Conservation (phyloP, 92 coral and sea anemone genomes). For the Diadumene lineata region DNA sequence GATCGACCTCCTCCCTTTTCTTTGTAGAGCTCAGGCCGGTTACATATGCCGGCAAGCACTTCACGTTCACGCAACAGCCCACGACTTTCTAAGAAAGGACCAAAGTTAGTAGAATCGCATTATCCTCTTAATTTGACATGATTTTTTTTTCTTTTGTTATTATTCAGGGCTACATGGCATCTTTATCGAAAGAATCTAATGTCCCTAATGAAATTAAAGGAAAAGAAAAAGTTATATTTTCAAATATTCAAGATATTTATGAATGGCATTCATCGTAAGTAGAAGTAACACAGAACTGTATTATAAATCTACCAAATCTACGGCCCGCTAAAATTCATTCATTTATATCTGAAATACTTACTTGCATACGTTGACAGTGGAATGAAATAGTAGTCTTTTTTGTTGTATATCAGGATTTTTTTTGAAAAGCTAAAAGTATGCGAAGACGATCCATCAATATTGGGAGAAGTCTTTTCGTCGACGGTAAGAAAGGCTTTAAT, state of each 20-base stretch:
- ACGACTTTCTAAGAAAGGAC: too few relatives aligned
- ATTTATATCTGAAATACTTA: neutral
- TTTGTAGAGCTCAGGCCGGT: too few relatives aligned
- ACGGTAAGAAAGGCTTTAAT: conserved; percentile 36
- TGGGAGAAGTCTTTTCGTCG: conserved; percentile 63
- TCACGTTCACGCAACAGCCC: too few relatives aligned
- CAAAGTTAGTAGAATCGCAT: neutral
- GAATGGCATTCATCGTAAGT: conserved; percentile 82
- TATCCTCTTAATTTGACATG: neutral
- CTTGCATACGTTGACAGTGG: neutral
- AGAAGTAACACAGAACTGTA: neutral
- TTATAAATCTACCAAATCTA: neutral
- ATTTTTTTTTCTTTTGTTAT: neutral
- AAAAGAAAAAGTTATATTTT: conserved; percentile 67
- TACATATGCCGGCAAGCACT: too few relatives aligned
- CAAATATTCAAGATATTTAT: conserved; percentile 71
- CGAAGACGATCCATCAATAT: conserved; percentile 72
- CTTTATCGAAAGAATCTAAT: conserved; percentile 37
- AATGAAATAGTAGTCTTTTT: neutral
- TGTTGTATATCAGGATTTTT: conserved; percentile 46
- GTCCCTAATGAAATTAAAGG: conserved; percentile 68
- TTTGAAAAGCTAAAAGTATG: conserved; percentile 49
- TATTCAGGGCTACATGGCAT: conserved; percentile 69
- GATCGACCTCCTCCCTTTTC: too few relatives aligned
- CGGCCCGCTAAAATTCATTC: neutral